Percentiles rank a stretch among this genome's conserved stretches.
Conservation (phyloP, 2,888 invertebrate species). For the Creontiades dilutus region DNA sequence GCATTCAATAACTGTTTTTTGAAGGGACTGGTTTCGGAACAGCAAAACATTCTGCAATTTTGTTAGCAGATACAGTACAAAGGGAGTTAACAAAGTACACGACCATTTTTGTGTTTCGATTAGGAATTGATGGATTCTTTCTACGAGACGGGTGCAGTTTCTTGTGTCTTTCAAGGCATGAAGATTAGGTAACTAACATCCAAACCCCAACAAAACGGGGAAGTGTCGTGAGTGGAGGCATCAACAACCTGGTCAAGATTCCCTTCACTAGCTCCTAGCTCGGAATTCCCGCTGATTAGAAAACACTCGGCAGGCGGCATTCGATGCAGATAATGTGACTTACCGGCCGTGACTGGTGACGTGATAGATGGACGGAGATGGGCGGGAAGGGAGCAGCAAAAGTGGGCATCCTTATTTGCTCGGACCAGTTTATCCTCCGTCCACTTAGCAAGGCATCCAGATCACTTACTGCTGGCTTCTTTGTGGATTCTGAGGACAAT, state of each 20-base stretch:
- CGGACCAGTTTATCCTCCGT: conserved; percentile 50
- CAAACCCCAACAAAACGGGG: too few species aligned
- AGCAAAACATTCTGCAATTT: too few species aligned
- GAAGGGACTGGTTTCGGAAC: too few species aligned
- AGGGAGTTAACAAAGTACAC: too few species aligned
- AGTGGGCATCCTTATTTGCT: conserved; percentile 66
- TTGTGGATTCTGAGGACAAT: conserved; percentile 70
- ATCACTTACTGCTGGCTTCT: conserved; percentile 68
- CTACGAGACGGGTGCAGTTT: too few species aligned
- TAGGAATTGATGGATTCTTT: too few species aligned
- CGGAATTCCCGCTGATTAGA: conserved; percentile 18
- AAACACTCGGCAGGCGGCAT: conserved; percentile 8
- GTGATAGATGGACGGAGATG: conserved; percentile 55
- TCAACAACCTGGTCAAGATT: neutral
- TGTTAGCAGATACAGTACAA: too few species aligned
- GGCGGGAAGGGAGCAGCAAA: conserved; percentile 43
- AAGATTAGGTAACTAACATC: too few species aligned
- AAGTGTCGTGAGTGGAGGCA: too few species aligned
- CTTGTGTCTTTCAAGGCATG: too few species aligned
- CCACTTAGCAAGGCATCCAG: conserved; percentile 70
- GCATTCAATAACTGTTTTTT: too few species aligned
- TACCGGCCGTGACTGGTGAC: conserved; percentile 37
- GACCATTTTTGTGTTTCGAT: too few species aligned
- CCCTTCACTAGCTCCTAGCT: neutral
- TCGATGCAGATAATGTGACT: conserved; percentile 58